Conservation (phyloP, 2,113 vertebrate species). For the Perca fluviatilis region DNA sequence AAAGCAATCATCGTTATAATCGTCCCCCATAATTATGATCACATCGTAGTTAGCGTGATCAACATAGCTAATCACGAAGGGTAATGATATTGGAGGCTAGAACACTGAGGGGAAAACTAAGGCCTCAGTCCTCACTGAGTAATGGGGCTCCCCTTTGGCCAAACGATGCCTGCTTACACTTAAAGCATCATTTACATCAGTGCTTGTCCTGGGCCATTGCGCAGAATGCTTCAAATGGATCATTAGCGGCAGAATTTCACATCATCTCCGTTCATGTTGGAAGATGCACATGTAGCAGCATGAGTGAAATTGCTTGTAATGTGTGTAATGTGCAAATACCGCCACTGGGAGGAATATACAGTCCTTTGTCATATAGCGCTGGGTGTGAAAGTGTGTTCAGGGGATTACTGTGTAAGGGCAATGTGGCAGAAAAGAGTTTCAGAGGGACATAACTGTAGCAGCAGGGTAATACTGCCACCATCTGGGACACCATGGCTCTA, state of each 20-base stretch:
- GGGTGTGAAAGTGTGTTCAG: constrained; percentile 51
- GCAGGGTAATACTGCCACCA: constrained; percentile 75
- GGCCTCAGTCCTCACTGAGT: constrained; percentile 59
- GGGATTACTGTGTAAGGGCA: constrained; percentile 51
- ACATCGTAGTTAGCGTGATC: constrained; percentile 63
- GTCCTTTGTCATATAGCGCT: constrained; percentile 56
- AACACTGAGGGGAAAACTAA: constrained; percentile 39
- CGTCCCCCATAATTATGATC: constrained; percentile 63
- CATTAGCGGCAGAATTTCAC: constrained; percentile 73
- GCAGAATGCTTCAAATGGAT: constrained; percentile 64
- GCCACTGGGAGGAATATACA: constrained; percentile 63
- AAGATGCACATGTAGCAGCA: constrained; percentile 68
- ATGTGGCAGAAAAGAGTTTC: constrained; percentile 63
- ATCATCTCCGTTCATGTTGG: constrained; percentile 70
- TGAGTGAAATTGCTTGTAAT: constrained; percentile 74
- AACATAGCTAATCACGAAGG: constrained; percentile 54
- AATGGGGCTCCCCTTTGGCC: constrained; percentile 67
- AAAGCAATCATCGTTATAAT: constrained; percentile 58
- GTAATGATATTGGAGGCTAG: constrained; percentile 57
- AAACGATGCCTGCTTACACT: constrained; percentile 73
- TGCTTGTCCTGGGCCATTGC: constrained; percentile 69
- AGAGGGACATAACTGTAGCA: constrained; percentile 43
- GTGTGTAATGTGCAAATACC: constrained; percentile 74
- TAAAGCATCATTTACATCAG: constrained; percentile 80
- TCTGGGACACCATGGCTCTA: constrained; percentile 56